Conservation (phyloP, 2,888 invertebrate species). For the Nomada hirtipes region DNA sequence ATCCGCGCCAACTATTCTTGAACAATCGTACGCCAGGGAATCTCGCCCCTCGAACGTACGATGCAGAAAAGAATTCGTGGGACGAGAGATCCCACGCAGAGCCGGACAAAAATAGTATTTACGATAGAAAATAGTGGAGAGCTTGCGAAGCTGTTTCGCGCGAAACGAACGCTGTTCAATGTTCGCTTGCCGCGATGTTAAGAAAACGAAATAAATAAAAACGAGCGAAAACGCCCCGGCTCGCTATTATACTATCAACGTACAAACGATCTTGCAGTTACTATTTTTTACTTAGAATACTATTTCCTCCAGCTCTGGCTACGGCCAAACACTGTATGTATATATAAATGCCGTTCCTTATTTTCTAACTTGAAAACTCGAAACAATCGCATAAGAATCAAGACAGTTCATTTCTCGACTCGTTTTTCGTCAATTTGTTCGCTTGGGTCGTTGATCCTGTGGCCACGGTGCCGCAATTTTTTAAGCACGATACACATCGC, state of each 20-base stretch:
- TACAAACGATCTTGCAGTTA: conserved; percentile 55
- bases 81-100: conserved; percentile 42
- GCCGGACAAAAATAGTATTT: conserved; percentile 61
- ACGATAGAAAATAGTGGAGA: conserved; percentile 59
- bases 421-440: conserved; percentile 20
- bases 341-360: conserved; percentile 41
- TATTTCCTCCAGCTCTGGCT: conserved; percentile 57
- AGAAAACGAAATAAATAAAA: not conserved
- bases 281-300: conserved; percentile 62
- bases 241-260: conserved; percentile 43
- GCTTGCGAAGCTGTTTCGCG: conserved; percentile 50
- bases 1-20: conserved; percentile 58
- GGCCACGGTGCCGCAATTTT: not conserved
- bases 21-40: conserved; percentile 43
- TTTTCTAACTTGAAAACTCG: conserved; percentile 18
- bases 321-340: conserved; percentile 49
- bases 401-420: not conserved
- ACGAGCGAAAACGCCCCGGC: conserved; percentile 30
- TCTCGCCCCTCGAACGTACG: conserved; percentile 17
- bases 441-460: conserved; percentile 34
- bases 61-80: not conserved
- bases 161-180: conserved; percentile 45
- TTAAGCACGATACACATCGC: conserved; percentile 9
- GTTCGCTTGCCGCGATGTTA: conserved; percentile 53
- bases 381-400: not conserved